phyloP scores from a whole-genome alignment of 2,113 vertebrate genomes.

The Oncorhynchus clarkii region DNA sequence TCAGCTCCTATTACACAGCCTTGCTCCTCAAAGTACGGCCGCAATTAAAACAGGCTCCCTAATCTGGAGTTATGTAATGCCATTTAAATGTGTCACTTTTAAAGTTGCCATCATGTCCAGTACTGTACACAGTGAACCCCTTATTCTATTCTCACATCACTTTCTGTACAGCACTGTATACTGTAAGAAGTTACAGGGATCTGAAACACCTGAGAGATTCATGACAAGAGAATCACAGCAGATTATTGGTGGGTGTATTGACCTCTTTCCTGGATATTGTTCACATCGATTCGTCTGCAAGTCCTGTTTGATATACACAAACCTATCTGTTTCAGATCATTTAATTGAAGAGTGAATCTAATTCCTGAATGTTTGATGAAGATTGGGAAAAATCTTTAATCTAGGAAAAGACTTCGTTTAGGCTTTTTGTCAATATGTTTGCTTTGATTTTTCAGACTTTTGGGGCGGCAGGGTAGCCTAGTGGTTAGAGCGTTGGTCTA shows the following conservation, averaged over 20 bases:
- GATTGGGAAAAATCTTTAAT: too few relatives aligned
- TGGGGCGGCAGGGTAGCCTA: too few relatives aligned
- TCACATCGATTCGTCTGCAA: too few relatives aligned
- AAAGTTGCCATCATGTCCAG: background rate
- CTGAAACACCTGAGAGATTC: background rate
- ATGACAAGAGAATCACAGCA: background rate
- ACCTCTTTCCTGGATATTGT: too few relatives aligned
- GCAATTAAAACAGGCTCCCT: constrained; percentile 20
- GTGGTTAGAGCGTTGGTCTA: too few relatives aligned
- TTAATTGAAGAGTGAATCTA: too few relatives aligned
- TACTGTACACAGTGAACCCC: background rate
- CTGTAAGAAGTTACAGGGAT: background rate
- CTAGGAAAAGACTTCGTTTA: too few relatives aligned
- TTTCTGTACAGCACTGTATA: background rate
- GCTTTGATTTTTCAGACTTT: background rate
- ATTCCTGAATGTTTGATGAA: too few relatives aligned
- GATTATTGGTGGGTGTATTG: too few relatives aligned
- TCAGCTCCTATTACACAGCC: constrained; percentile 12
- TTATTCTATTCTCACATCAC: background rate
- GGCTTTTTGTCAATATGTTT: too few relatives aligned
- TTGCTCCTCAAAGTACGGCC: constrained; percentile 11
- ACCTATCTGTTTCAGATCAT: too few relatives aligned
- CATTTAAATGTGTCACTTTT: constrained; percentile 10
- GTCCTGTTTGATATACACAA: too few relatives aligned
- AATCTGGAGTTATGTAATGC: background rate